Conservation (phyloP, 2,113 vertebrate genomes). For the Pogona vitticeps region DNA sequence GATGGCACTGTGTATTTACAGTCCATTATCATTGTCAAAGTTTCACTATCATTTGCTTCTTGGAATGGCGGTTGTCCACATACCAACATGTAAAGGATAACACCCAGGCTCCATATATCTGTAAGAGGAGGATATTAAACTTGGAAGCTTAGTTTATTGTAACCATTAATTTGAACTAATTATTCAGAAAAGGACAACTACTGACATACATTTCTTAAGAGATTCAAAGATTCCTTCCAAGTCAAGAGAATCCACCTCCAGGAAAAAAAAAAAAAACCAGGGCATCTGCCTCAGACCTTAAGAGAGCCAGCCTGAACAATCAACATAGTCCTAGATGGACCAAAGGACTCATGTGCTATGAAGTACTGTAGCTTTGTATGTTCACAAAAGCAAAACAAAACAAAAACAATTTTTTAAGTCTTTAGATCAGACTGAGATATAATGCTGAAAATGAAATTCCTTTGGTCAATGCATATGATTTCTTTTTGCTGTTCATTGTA, state of each 20-base stretch:
- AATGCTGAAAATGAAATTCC: not conserved
- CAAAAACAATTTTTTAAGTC: too few relatives aligned
- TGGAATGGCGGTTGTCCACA: constrained; percentile 97
- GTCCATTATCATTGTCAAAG: constrained; percentile 99
- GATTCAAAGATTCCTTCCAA: not conserved
- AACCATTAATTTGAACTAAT: not conserved
- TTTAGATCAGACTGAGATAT: not conserved
- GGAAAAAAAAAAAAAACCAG: constrained; percentile 2
- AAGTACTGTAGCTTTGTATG: not conserved
- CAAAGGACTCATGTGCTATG: not conserved
- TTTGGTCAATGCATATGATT: too few relatives aligned
- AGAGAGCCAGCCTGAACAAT: not conserved
- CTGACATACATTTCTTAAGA: not conserved
- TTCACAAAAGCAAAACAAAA: not conserved
- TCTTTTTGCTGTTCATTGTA: too few relatives aligned
- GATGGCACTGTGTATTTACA: constrained; percentile 96
- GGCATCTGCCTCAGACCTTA: not conserved
- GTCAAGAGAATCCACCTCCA: not conserved
- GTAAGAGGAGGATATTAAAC: constrained; percentile 26
- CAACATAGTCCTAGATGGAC: not conserved
- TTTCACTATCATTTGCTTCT: constrained; percentile 98
- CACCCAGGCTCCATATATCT: constrained; percentile 99
- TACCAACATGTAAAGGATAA: constrained; percentile 98
- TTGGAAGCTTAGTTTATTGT: not conserved
- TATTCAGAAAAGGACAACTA: not conserved